These are phyloP conservation scores for Lasioglossum malachurum DNA, from an alignment of 2,888 invertebrate species.

Conservation along the genomic window DNA sequence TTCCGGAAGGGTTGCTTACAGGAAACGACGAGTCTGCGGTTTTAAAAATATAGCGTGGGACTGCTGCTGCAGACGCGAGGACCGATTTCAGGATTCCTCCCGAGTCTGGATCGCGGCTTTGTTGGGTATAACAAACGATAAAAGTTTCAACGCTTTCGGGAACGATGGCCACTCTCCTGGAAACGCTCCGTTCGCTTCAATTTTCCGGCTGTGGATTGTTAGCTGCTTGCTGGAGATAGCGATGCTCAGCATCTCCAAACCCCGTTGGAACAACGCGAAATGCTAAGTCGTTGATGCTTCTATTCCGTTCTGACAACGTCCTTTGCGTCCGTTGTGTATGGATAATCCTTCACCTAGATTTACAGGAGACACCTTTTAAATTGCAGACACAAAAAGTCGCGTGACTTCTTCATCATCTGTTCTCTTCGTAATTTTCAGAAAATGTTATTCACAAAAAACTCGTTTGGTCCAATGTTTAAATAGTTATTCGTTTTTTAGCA, in stretches of 20 bases:
- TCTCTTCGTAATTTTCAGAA: too few species aligned
- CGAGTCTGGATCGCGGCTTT: slow-evolving; percentile 8
- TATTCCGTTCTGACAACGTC: too few species aligned
- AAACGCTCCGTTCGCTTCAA: neutral
- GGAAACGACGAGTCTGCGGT: slow-evolving; percentile 14
- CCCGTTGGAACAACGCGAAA: neutral
- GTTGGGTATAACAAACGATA: neutral
- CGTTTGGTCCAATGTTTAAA: too few species aligned
- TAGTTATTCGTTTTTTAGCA: too few species aligned
- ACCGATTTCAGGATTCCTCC: neutral
- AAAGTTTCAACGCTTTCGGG: neutral
- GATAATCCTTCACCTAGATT: too few species aligned
- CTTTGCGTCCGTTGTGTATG: too few species aligned
- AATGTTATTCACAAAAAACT: too few species aligned
- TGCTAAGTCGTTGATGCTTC: too few species aligned
- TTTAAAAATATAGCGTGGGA: slow-evolving; percentile 14
- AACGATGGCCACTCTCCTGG: neutral
- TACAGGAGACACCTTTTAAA: too few species aligned
- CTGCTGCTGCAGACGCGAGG: neutral
- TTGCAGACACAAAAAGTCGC: too few species aligned
- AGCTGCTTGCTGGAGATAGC: neutral
- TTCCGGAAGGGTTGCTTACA: neutral
- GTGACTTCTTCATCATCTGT: too few species aligned
- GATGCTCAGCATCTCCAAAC: neutral
- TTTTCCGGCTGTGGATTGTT: neutral